Percentiles rank a stretch among this genome's conserved stretches.
Conservation (phyloP, 1,140 invertebrate genomes). For the Microplitis demolitor region DNA sequence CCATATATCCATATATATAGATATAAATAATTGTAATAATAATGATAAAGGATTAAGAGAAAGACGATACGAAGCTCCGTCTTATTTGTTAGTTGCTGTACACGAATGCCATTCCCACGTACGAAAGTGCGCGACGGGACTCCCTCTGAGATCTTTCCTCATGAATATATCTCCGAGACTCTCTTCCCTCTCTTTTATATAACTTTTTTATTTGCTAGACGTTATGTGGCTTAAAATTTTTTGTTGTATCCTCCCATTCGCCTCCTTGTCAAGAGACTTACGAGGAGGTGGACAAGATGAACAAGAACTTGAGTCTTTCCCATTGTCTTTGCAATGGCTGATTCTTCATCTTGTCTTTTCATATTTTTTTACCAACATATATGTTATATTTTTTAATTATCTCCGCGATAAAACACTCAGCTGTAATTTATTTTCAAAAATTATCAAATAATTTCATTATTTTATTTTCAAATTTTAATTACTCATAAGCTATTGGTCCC, state of each 20-base stretch:
- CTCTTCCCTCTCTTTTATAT: conserved; percentile 9
- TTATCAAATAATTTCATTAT: too few species aligned
- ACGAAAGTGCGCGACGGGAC: conserved; percentile 28
- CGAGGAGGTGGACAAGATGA: conserved; percentile 27
- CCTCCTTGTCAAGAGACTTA: conserved; percentile 27
- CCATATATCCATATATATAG: too few species aligned
- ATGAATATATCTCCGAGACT: conserved; percentile 11
- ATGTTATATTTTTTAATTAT: not conserved
- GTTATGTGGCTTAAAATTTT: conserved; percentile 4
- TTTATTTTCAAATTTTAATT: too few species aligned
- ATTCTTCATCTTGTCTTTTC: not conserved
- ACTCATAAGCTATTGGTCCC: too few species aligned
- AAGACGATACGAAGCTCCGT: not conserved
- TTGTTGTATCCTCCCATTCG: conserved; percentile 22
- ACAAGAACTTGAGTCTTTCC: conserved; percentile 21
- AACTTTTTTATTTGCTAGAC: not conserved
- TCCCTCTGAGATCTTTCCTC: conserved; percentile 32
- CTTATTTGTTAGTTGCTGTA: not conserved
- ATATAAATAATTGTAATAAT: conserved; percentile 21
- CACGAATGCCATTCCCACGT: conserved; percentile 35
- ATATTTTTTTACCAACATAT: not conserved
- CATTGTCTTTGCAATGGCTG: conserved; percentile 29
- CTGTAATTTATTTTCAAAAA: too few species aligned
- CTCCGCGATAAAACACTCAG: not conserved
- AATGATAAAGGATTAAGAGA: conserved; percentile 18